Conservation (phyloP, 1,140 invertebrate genomes). For the Dryas iulia region DNA sequence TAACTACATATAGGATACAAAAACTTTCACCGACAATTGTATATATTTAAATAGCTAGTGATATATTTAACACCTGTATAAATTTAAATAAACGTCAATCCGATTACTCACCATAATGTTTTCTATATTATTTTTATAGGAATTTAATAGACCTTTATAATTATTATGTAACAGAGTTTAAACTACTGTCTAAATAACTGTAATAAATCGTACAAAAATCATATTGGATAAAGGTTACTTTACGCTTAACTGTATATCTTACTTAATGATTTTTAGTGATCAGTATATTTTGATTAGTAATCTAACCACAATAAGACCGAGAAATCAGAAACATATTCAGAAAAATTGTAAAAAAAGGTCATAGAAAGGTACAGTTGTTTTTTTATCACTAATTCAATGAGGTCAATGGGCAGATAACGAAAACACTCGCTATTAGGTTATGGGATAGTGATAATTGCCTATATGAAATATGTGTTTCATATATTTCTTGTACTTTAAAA, state of each 20-base stretch:
- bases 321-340: not conserved
- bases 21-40: not conserved
- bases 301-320: not conserved
- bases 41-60: conserved; percentile 44
- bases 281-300: not conserved
- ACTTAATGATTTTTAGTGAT: not conserved
- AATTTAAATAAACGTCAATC: conserved; percentile 50
- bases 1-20: not conserved
- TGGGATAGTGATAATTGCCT: not conserved
- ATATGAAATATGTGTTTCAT: no score
- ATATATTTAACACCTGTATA: conserved; percentile 47
- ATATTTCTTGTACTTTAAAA: no score
- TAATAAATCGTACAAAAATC: not conserved
- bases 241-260: not conserved
- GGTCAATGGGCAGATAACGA: conserved; percentile 66
- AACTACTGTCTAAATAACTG: not conserved
- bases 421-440: conserved; percentile 47
- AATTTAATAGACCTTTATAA: not conserved
- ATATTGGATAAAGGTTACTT: no score
- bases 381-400: conserved; percentile 57
- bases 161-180: not conserved
- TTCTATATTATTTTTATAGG: not conserved
- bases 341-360: not conserved
- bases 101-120: conserved; percentile 42
- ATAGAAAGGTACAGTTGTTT: conserved; percentile 31